A percentile compares a stretch with the other conserved stretches of the same genome.
These are phyloP conservation scores for Heliconius nattereri DNA, from an alignment of 1,140 invertebrate genomes.

Conservation along the genomic window DNA sequence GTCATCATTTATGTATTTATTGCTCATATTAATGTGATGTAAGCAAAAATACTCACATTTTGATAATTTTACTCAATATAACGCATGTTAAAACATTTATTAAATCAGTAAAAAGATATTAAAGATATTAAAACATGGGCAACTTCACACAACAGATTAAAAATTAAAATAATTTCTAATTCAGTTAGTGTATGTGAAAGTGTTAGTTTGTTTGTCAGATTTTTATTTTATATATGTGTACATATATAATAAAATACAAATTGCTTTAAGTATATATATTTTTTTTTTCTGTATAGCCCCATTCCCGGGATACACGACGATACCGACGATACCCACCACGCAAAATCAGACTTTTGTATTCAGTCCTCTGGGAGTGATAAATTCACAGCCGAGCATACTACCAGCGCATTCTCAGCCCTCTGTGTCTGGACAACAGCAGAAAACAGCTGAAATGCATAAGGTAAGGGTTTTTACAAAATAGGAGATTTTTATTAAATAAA, in stretches of 20 bases:
- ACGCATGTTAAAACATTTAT: background rate
- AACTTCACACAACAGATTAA: background rate
- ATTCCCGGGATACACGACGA: constrained; percentile 86
- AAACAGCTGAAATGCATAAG: constrained; percentile 79
- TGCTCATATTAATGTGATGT: background rate
- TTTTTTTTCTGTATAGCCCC: constrained; percentile 66
- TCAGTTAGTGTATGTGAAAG: constrained; percentile 27
- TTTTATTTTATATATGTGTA: background rate
- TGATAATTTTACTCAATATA: background rate
- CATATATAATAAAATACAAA: background rate
- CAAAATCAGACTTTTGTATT: constrained; percentile 91
- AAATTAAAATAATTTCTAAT: constrained; percentile 4
- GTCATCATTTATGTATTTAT: background rate
- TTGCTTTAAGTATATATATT: background rate
- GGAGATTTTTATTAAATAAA: too few species aligned
- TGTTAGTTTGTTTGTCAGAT: constrained; percentile 24
- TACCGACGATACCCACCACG: constrained; percentile 88
- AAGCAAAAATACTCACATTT: background rate
- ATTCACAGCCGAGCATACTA: constrained; percentile 86
- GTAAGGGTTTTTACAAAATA: constrained; percentile 42
- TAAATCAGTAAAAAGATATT: background rate
- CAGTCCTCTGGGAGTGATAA: constrained; percentile 86
- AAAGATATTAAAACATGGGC: background rate
- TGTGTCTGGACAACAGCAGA: constrained; percentile 75
- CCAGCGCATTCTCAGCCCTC: constrained; percentile 81